Base-by-base conservation (phyloP, 2,888 invertebrate species). In the Agonopterix heracliana region DNA sequence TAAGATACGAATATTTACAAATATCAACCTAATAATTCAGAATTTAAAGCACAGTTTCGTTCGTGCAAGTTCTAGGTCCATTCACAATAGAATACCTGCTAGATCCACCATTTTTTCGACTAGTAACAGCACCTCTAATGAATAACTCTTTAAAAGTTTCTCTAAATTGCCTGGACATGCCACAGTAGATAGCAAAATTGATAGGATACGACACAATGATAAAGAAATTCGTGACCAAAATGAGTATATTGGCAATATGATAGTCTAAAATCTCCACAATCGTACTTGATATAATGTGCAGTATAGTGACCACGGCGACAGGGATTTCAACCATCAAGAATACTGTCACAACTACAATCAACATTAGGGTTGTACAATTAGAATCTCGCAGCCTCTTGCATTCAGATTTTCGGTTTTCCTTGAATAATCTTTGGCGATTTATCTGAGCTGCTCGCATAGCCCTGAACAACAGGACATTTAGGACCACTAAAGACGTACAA, bases 161-260 rank as follows among this genome's bases (percentile, higher is more conserved):
- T 46, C 98, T 90, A 78, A 98, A 98, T 75, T 96, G 96, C 35
- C 96, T 89, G 35, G 96, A 96, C 98, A 98, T 98, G 14, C 97
- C 97, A 75, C 97, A 98, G 71, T 98, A 98, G 58, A 98, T 97
- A 53, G 96, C 97, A 69, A 98, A 98, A 78, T 98, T 97, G 51
- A 97, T 94, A 9, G 97, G 97, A 80, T 97, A 97, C 44, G 96
- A 96, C 40, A 96, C 91, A 51, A 97, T 93, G 53, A 98, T 95
- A 74, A 96, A 94, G 83, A 98, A 96, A 85, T 98, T 98, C 9
- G 96, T 96, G 69, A 96, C 92, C 54, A 95, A 77, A 50, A 96
- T 93, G 54, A 95, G 89, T 14, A 93, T 90, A 70, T 95, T 95
- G 11, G 95, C 94, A 47, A 94, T 91, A 57, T 92, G 89, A 66